A percentile compares a stretch with the other conserved stretches of the same genome.
phyloP scores from a whole-genome alignment of 2,113 vertebrate species.

The Nycticorax nycticorax region DNA sequence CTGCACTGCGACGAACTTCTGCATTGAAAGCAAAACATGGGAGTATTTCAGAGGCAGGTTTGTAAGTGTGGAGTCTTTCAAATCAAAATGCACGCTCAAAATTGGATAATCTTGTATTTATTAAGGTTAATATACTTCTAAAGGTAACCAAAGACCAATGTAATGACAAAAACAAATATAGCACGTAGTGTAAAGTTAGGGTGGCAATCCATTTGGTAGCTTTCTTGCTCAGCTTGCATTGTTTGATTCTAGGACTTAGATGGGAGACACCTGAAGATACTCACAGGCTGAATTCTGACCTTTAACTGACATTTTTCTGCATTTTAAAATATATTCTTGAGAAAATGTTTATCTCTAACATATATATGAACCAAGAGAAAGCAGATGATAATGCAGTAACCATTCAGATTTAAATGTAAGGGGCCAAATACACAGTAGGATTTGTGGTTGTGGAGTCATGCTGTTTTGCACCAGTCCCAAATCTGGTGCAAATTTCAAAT shows the following conservation, averaged over 20 bases:
- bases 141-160: background rate
- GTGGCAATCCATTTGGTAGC: rapidly evolving
- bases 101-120: background rate
- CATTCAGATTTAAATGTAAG: background rate
- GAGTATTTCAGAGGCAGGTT: background rate
- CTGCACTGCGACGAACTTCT: background rate
- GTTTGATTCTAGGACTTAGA: background rate
- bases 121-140: background rate
- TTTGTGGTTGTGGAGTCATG: background rate
- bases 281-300: background rate
- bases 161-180: background rate
- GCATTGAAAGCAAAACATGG: background rate
- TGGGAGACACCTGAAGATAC: background rate
- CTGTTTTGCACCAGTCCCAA: background rate
- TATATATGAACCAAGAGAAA: background rate
- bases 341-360: background rate
- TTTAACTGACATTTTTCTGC: background rate
- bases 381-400: too few relatives aligned
- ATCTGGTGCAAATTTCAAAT: background rate
- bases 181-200: background rate
- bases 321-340: background rate
- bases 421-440: background rate
- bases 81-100: background rate
- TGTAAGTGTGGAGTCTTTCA: background rate
- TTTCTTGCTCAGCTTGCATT: background rate